phyloP scores from a whole-genome alignment of 2,797 vertebrate genomes.

The Pteropus rufus region DNA sequence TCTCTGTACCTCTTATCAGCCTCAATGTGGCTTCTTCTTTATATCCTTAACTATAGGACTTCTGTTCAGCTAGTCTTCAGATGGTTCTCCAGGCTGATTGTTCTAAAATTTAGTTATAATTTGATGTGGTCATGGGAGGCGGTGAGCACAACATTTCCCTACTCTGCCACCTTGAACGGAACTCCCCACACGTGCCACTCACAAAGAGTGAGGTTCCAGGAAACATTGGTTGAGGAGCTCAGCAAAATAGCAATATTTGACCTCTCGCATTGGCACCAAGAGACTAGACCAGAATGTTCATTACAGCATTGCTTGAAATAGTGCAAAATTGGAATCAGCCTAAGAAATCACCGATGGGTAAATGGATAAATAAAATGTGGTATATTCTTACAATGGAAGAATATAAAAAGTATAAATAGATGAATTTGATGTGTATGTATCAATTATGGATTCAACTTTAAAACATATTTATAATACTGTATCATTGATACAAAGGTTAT shows the following conservation, averaged over 20 bases:
- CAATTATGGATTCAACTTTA: not conserved
- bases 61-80: too few species aligned
- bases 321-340: conserved; percentile 8
- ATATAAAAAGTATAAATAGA: not conserved
- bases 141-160: too few species aligned
- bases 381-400: not conserved
- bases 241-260: not conserved
- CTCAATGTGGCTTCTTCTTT: too few species aligned
- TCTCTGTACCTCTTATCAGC: too few species aligned
- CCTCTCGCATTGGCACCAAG: not conserved
- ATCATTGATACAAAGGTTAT: not conserved
- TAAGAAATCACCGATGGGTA: not conserved
- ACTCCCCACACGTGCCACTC: too few species aligned
- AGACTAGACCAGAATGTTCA: conserved; percentile 5
- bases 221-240: not conserved
- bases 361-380: not conserved
- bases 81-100: too few species aligned
- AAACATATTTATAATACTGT: not conserved
- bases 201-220: not conserved
- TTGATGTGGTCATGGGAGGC: too few species aligned
- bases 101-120: too few species aligned
- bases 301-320: not conserved
- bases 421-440: not conserved
- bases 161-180: too few species aligned
- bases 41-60: too few species aligned